These are phyloP conservation scores for Steatornis caripensis DNA, from an alignment of 2,113 vertebrate genomes.

Conservation along the genomic window DNA sequence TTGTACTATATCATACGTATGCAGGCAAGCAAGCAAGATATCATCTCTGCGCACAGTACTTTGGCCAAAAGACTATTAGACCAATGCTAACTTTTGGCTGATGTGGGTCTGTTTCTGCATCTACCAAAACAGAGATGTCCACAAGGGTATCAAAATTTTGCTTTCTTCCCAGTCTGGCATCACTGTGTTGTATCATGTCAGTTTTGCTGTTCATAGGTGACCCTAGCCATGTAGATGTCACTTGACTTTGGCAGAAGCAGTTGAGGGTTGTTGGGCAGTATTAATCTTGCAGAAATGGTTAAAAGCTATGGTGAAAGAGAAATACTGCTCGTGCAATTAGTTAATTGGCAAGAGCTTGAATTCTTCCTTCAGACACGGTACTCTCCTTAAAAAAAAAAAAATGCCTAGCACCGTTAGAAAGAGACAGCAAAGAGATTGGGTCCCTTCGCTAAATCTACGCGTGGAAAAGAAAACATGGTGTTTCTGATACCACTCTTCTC, in stretches of 20 bases:
- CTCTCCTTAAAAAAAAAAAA: background rate
- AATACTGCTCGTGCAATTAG: background rate
- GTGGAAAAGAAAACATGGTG: background rate
- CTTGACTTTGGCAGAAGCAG: background rate
- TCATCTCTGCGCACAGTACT: background rate
- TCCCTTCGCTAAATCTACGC: background rate
- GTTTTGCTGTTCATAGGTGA: background rate
- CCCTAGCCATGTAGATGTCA: background rate
- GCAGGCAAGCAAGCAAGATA: background rate
- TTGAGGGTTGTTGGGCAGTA: background rate
- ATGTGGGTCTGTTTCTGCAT: background rate
- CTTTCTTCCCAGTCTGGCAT: background rate
- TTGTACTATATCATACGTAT: background rate
- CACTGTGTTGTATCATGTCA: accelerated
- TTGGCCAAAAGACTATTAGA: background rate
- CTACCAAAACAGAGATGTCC: background rate
- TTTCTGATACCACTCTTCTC: background rate
- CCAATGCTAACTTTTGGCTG: background rate
- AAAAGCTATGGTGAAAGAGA: background rate
- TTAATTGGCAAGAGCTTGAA: background rate
- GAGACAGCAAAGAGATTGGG: background rate
- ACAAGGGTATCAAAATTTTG: background rate
- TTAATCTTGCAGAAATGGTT: background rate
- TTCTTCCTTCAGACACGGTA: background rate
- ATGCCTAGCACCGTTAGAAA: background rate